Evolutionary conservation across 2,113 vertebrate genomes (phyloP).

Genomic region (Labrus mixtus): DNA sequence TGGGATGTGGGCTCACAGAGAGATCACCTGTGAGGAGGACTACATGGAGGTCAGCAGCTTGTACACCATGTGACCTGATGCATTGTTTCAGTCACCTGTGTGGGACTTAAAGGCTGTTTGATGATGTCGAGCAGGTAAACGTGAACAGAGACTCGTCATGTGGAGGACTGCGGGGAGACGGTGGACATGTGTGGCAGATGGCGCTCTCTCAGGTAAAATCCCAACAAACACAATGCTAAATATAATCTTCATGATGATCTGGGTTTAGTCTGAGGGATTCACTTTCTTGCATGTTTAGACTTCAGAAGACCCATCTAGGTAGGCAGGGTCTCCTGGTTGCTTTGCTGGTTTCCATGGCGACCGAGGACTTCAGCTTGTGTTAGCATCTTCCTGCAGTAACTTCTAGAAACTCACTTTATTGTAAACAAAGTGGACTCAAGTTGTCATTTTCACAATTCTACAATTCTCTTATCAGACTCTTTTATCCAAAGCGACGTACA

Average conservation of each 20-base stretch:
- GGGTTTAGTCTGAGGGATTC: too few relatives aligned
- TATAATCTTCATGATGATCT: too few relatives aligned
- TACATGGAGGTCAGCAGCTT: constrained; percentile 71
- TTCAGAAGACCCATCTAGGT: too few relatives aligned
- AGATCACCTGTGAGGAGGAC: constrained; percentile 72
- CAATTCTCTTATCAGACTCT: too few relatives aligned
- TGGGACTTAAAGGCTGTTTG: background rate
- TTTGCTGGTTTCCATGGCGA: too few relatives aligned
- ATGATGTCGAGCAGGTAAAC: constrained; percentile 49
- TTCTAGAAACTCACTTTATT: background rate
- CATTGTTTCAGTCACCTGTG: background rate
- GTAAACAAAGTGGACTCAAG: too few relatives aligned
- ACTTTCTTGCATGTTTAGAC: too few relatives aligned
- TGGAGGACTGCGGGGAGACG: constrained; percentile 1
- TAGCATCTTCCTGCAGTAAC: too few relatives aligned
- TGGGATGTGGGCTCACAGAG: constrained; percentile 57
- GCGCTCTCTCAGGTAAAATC: constrained; percentile 52
- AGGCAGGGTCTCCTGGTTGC: background rate
- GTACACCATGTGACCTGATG: background rate
- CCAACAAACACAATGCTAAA: too few relatives aligned
- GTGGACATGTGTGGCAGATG: constrained; percentile 18
- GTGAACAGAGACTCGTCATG: constrained; percentile 58
- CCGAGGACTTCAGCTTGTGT: too few relatives aligned
- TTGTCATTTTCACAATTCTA: too few relatives aligned
- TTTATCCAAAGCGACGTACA: too few relatives aligned